Conservation (phyloP, 1,140 invertebrate species). For the Atta cephalotes region DNA sequence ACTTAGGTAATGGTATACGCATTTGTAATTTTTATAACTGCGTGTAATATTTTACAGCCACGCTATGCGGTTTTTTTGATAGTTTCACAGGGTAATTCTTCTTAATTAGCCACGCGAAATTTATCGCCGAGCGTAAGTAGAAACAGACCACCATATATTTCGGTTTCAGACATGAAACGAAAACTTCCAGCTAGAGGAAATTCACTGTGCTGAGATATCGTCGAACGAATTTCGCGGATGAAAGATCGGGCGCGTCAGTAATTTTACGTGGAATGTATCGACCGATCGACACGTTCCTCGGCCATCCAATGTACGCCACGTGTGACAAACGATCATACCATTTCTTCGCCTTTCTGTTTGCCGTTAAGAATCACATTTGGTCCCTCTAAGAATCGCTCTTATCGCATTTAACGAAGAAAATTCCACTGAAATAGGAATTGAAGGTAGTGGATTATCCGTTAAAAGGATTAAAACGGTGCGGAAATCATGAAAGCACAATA, state of each 20-base stretch:
- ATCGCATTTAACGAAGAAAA: constrained; percentile 71
- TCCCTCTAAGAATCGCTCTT: constrained; percentile 76
- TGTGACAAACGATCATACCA: constrained; percentile 53
- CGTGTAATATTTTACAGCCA: neutral
- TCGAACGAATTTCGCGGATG: constrained; percentile 44
- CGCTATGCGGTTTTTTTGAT: neutral
- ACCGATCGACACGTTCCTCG: constrained; percentile 10
- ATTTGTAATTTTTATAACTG: constrained; percentile 5
- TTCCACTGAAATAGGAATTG: neutral
- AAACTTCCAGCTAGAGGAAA: neutral
- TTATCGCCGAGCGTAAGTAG: constrained; percentile 25
- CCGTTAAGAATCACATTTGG: constrained; percentile 44
- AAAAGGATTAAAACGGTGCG: neutral
- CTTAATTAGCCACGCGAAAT: constrained; percentile 43
- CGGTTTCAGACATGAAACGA: constrained; percentile 9
- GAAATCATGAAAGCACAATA: neutral
- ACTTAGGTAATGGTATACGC: neutral
- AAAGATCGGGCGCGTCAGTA: constrained; percentile 46
- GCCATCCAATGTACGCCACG: neutral
- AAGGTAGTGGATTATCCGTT: constrained; percentile 29
- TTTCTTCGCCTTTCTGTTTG: constrained; percentile 50
- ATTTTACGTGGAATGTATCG: constrained; percentile 53
- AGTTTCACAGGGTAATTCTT: neutral
- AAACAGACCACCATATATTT: constrained; percentile 31
- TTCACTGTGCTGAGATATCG: constrained; percentile 6